Percentiles rank a stretch among this genome's conserved stretches.
These are phyloP conservation scores for Leucophenga montana DNA, from an alignment of 2,888 invertebrate species.

Conservation along the genomic window DNA sequence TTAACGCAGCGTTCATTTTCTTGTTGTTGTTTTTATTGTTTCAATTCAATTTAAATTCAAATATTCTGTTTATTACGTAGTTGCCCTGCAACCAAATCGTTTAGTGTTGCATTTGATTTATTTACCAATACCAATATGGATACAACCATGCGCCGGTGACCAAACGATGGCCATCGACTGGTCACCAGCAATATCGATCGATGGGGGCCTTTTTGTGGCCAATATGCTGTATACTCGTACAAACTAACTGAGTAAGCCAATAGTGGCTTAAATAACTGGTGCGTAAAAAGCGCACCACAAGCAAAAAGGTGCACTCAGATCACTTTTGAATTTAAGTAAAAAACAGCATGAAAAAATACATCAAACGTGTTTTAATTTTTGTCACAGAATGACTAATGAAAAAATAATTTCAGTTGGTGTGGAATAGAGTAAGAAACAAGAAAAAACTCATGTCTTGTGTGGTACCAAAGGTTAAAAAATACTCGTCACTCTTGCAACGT, in stretches of 20 bases:
- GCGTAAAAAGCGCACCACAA: constrained; percentile 55
- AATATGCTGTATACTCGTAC: constrained; percentile 12
- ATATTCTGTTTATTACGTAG: constrained; percentile 45
- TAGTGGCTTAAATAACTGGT: not conserved
- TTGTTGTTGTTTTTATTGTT: constrained; percentile 9
- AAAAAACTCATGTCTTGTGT: too few relatives aligned
- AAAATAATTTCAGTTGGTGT: constrained; percentile 50
- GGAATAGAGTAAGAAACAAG: too few relatives aligned
- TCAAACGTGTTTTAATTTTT: not conserved
- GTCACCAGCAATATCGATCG: not conserved
- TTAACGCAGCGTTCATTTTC: not conserved
- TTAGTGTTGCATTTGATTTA: constrained; percentile 47
- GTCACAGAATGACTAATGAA: constrained; percentile 57
- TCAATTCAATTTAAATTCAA: constrained; percentile 20
- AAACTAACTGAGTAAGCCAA: constrained; percentile 14
- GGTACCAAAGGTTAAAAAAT: too few relatives aligned
- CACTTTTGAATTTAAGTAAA: constrained; percentile 23
- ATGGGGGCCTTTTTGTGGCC: not conserved
- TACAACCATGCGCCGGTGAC: constrained; percentile 37
- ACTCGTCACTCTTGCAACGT: too few relatives aligned
- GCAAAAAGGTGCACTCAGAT: constrained; percentile 47
- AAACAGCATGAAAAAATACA: too few relatives aligned
- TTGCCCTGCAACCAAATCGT: constrained; percentile 49
- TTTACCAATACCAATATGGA: constrained; percentile 42
- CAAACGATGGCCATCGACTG: constrained; percentile 26